A percentile compares a stretch with the other conserved stretches of the same genome.
Conservation (phyloP, 2,113 vertebrate species). For the Cygnus buccinator region DNA sequence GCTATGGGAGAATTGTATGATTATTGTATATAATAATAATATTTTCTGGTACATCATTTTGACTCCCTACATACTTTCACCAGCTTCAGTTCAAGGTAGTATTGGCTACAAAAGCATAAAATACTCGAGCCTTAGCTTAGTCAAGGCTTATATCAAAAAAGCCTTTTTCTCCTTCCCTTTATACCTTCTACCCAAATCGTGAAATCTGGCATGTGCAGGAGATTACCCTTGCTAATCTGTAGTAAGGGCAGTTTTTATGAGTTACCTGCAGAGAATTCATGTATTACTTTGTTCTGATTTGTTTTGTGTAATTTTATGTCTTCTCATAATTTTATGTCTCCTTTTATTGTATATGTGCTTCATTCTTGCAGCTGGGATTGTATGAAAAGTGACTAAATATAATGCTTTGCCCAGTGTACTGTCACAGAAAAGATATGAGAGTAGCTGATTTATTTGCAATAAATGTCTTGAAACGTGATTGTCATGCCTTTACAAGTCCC, state of each 20-base stretch:
- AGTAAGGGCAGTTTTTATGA: not conserved
- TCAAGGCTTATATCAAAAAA: not conserved
- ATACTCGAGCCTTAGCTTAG: not conserved
- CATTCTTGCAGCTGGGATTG: not conserved
- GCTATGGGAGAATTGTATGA: not conserved
- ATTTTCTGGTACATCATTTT: not conserved
- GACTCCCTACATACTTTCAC: not conserved
- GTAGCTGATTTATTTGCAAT: not conserved
- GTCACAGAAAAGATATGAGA: not conserved
- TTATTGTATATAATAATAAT: not conserved
- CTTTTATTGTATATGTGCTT: not conserved
- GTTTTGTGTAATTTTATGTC: not conserved
- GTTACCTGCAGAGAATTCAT: not conserved
- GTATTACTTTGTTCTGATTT: not conserved
- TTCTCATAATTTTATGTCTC: not conserved
- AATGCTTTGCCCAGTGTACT: not conserved
- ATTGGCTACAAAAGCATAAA: not conserved
- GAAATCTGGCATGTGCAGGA: not conserved
- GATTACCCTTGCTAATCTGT: not conserved
- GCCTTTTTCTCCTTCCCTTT: not conserved
- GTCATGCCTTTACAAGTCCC: not conserved
- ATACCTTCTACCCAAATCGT: not conserved
- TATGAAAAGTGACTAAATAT: not conserved
- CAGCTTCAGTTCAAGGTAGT: not conserved
- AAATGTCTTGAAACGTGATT: not conserved